Evolutionary conservation across 2,888 invertebrate genomes (phyloP).

Genomic region (Cyrtodaria siliqua): DNA sequence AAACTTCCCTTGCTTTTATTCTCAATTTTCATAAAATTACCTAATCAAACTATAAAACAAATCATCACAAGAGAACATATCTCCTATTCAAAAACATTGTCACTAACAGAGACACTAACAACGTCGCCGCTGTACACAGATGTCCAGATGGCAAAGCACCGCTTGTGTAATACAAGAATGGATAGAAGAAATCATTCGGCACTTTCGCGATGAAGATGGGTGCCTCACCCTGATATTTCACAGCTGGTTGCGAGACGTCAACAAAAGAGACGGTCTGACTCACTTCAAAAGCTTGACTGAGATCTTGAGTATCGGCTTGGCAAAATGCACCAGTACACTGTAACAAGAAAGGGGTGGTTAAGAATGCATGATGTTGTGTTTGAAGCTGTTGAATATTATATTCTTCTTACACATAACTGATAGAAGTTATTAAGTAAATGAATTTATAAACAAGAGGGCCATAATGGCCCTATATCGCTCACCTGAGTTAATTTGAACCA

Average conservation of each 20-base stretch:
- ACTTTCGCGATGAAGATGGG: constrained; percentile 90
- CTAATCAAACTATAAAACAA: no score
- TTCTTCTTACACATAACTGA: no score
- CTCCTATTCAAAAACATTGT: constrained; percentile 37
- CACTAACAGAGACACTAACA: constrained; percentile 21
- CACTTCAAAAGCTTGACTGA: constrained; percentile 81
- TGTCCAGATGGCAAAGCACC: neutral
- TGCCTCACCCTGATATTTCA: constrained; percentile 88
- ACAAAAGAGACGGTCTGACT: constrained; percentile 86
- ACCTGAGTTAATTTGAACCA: no score
- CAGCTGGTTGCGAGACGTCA: constrained; percentile 87
- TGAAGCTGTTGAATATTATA: no score
- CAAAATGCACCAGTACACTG: constrained; percentile 83
- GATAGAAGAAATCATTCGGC: constrained; percentile 92
- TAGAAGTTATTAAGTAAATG: no score
- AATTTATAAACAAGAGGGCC: no score
- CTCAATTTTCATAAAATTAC: no score
- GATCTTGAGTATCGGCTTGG: constrained; percentile 64
- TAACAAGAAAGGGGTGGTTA: no score
- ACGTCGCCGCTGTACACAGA: neutral
- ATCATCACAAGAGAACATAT: constrained; percentile 17
- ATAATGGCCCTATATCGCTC: no score
- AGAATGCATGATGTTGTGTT: no score
- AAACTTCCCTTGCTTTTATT: no score
- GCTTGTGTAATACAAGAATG: constrained; percentile 83